A percentile compares a stretch with the other conserved stretches of the same genome.
Evolutionary conservation across 2,888 invertebrate species (phyloP).

Genomic region (Drosophila bunnanda): DNA sequence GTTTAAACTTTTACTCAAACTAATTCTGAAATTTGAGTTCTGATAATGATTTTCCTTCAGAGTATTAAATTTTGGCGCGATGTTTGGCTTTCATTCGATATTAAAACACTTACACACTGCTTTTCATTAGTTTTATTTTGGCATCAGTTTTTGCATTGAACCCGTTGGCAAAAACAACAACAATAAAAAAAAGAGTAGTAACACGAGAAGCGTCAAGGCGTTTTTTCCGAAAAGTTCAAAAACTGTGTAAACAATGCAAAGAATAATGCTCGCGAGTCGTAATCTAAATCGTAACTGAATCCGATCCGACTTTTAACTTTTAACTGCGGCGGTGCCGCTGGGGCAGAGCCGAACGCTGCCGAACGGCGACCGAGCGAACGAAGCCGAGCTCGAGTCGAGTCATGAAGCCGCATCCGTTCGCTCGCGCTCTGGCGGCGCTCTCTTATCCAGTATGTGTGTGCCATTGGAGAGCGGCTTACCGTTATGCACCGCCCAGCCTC

Average conservation of each 20-base stretch:
- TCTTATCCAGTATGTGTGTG: conserved; percentile 3
- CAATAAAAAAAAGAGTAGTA: conserved; percentile 16
- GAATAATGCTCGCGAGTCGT: conserved; percentile 73
- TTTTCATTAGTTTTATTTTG: conserved; percentile 9
- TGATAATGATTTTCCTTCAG: background rate
- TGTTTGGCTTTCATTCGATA: background rate
- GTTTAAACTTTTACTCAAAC: background rate
- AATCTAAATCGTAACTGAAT: conserved; percentile 85
- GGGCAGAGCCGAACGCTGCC: conserved; percentile 3
- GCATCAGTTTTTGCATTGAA: background rate
- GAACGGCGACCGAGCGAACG: conserved; percentile 2
- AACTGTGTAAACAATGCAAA: conserved; percentile 14
- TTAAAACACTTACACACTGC: conserved; percentile 19
- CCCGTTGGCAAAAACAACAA: background rate
- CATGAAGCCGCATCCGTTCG: background rate
- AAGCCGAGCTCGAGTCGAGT: conserved; percentile 1
- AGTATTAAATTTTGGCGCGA: conserved; percentile 10
- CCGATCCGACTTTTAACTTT: conserved; percentile 22
- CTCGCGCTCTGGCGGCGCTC: conserved; percentile 8
- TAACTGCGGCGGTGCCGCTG: conserved; percentile 21
- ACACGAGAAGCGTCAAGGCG: conserved; percentile 8
- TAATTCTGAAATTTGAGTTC: background rate
- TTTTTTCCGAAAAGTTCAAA: conserved; percentile 2
- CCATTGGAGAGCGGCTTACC: conserved; percentile 15
- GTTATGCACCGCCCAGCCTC: conserved; percentile 10